Evolutionary conservation across 2,888 invertebrate genomes (phyloP).

Genomic region (Villa cingulata): DNA sequence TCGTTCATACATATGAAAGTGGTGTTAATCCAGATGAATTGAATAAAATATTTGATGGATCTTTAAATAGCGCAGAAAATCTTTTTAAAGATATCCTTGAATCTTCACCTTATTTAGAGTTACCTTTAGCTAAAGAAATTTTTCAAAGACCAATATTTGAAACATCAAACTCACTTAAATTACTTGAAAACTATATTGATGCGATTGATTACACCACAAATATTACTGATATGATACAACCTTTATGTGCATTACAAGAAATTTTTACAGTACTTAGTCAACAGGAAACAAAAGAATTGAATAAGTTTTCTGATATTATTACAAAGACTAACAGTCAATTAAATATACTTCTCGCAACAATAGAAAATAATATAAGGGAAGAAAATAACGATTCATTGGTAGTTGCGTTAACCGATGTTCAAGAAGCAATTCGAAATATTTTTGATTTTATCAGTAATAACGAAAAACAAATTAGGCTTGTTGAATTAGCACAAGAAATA

Average conservation of each 20-base stretch:
- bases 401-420: background rate
- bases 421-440: background rate
- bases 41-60: background rate
- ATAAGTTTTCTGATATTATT: background rate
- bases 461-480: background rate
- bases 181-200: background rate
- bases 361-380: background rate
- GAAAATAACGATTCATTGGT: no score
- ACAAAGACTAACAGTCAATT: background rate
- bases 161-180: background rate
- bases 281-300: background rate
- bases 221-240: background rate
- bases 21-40: background rate
- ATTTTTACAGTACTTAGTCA: background rate
- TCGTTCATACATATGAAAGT: slow-evolving; percentile 11
- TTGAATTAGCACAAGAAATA: background rate
- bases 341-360: background rate
- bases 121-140: background rate
- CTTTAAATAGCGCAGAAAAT: background rate
- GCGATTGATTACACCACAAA: background rate
- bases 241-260: background rate
- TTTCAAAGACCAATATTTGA: background rate
- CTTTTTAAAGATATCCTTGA: slow-evolving; percentile 1
- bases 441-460: slow-evolving; percentile 1
- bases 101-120: background rate